A percentile compares a stretch with the other conserved stretches of the same genome.
phyloP scores from a whole-genome alignment of 2,888 invertebrate species.

The Plusia festucae region DNA sequence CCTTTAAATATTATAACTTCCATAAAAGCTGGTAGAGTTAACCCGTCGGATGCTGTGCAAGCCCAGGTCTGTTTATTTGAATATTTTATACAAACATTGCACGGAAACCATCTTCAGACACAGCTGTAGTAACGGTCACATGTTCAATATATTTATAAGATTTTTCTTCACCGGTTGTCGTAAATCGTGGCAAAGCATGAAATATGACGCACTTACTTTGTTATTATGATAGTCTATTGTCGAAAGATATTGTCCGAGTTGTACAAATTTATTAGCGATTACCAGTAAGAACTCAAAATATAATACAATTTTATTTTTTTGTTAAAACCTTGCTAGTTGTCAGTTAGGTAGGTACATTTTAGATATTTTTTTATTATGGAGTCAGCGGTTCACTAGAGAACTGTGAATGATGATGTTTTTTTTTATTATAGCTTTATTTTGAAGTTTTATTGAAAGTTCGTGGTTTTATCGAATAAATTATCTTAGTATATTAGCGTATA shows the following conservation, averaged over 20 bases:
- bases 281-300: background rate
- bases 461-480: background rate
- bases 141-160: constrained; percentile 47
- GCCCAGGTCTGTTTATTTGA: constrained; percentile 48
- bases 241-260: constrained; percentile 22
- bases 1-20: constrained; percentile 47
- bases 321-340: background rate
- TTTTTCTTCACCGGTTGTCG: constrained; percentile 37
- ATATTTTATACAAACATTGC: constrained; percentile 51
- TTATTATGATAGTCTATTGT: constrained; percentile 30
- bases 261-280: constrained; percentile 20
- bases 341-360: constrained; percentile 1
- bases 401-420: background rate
- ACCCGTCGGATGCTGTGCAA: constrained; percentile 38
- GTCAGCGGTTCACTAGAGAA: background rate
- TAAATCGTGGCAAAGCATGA: constrained; percentile 36
- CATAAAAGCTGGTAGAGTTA: constrained; percentile 33
- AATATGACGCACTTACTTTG: constrained; percentile 33
- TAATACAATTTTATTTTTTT: constrained; percentile 5
- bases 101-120: constrained; percentile 38
- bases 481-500: background rate
- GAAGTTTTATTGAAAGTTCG: background rate
- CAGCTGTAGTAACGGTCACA: constrained; percentile 44
- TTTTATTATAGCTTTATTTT: background rate
- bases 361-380: background rate